These are phyloP conservation scores for Threskiornis aethiopicus DNA, from an alignment of 2,797 vertebrate genomes.

Conservation along the genomic window DNA sequence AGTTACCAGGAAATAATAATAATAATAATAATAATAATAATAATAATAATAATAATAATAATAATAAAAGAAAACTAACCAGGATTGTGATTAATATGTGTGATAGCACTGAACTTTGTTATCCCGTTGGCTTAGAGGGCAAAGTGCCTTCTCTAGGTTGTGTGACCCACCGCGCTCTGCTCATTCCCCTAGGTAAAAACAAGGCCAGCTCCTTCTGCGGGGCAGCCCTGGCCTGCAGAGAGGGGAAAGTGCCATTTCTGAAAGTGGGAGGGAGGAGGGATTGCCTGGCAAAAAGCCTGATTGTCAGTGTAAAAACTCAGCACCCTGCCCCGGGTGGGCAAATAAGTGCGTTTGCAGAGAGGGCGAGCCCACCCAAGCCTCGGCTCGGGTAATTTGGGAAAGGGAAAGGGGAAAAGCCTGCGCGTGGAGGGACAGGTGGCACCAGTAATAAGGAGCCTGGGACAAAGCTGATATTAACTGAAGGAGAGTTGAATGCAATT, in stretches of 20 bases:
- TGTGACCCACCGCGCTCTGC: accelerated
- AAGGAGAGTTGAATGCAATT: conserved; percentile 21
- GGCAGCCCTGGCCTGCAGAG: background rate
- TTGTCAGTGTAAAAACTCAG: background rate
- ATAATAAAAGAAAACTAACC: background rate
- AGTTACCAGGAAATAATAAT: background rate
- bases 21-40: background rate
- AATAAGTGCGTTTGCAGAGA: background rate
- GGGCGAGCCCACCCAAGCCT: background rate
- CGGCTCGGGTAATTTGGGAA: background rate
- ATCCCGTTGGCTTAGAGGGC: background rate
- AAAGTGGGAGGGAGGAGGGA: background rate
- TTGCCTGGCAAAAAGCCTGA: background rate
- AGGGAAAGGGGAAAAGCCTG: background rate
- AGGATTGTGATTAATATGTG: background rate
- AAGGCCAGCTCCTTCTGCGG: background rate
- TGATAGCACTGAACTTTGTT: background rate
- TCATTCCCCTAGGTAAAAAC: background rate
- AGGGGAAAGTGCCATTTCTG: background rate
- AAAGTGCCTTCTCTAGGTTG: background rate
- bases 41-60: background rate
- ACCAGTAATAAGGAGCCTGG: background rate
- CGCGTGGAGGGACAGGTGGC: background rate
- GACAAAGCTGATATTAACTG: conserved; percentile 37
- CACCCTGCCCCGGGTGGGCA: background rate